Evolutionary conservation across 2,888 invertebrate species (phyloP).

Genomic region (Drosophila helvetica): DNA sequence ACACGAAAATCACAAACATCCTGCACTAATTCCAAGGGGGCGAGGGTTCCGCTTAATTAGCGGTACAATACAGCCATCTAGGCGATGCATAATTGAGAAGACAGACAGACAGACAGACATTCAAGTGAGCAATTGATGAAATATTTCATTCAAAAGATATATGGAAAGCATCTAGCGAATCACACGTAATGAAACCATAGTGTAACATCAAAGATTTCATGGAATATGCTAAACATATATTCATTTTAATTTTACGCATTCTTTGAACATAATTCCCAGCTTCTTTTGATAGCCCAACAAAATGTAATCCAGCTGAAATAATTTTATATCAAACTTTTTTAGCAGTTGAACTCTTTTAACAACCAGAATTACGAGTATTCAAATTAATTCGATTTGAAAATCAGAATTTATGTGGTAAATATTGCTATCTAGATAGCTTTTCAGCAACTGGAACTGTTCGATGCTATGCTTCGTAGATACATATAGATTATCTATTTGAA

Average conservation of each 20-base stretch:
- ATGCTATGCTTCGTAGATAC: too few species aligned
- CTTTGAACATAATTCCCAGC: not conserved
- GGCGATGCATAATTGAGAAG: constrained; percentile 27
- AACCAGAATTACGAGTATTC: not conserved
- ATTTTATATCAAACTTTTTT: not conserved
- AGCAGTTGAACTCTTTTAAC: too few species aligned
- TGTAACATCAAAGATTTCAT: not conserved
- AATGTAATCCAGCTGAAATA: not conserved
- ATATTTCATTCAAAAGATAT: not conserved
- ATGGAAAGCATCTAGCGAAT: not conserved
- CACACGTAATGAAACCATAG: not conserved
- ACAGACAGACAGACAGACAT: constrained; percentile 8
- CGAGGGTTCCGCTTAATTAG: constrained; percentile 56
- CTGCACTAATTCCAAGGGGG: constrained; percentile 47
- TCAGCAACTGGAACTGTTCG: not conserved
- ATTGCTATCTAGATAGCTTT: not conserved
- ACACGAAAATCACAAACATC: constrained; percentile 71
- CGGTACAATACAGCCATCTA: constrained; percentile 1
- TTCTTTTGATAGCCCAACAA: not conserved
- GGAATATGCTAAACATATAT: not conserved
- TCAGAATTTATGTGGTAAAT: not conserved
- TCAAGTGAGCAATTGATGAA: constrained; percentile 12
- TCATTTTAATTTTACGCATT: not conserved
- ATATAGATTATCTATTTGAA: too few species aligned
- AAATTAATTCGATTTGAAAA: not conserved